Evolutionary conservation across 2,888 invertebrate genomes (phyloP), one percentile per base, ranked within the genome.

Genomic region (Lepidocyrtoides sp.): DNA sequence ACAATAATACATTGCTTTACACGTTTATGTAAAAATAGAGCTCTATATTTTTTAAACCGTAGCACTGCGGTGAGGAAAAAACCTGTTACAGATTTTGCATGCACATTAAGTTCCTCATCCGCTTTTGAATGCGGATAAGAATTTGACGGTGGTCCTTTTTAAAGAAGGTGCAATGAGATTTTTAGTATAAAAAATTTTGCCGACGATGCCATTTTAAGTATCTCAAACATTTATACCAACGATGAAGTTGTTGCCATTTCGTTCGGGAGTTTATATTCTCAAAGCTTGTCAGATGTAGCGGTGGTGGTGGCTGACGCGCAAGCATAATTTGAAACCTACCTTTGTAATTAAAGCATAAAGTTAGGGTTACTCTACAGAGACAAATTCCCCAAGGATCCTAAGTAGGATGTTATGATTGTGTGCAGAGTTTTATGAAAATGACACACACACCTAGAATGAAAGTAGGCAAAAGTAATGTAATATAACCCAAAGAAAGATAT

Each of bases 281-380:
- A n/a, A 57, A 29, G 57, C 57, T 29, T 57, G 57, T 81, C 10
- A 57, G 83, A 83, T 32, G 48, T 29, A 23, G 5, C 66, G 48
- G 29, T 69, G 48, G n/a, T n/a, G n/a, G n/a, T 60, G 36, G 5
- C 48, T 69, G 26, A 29, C 10, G 82, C 12, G 60, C 48, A 72
- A 75, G 75, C 72, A 51, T 54, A 72, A 32, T 72, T 32, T 57
- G 54, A 23, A 85, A 57, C 75, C n/a, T 79, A 75, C 85, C 2
- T 8, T 41, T 81, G 51, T 91, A 91, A 91, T 91, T 91, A 91
- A 91, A 91, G 79, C 85, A 85, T 91, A 85, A 91, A 91, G 83
- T 89, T 57, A 57, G 12, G 7, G 8, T 63, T 14, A 57, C 10
- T 26, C 36, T 14, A 48, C 7, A 44, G 14, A 60, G 41, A 5